Percentiles rank a stretch among this genome's conserved stretches.
phyloP scores from a whole-genome alignment of 2,888 invertebrate species.

The Tetragonisca angustula region DNA sequence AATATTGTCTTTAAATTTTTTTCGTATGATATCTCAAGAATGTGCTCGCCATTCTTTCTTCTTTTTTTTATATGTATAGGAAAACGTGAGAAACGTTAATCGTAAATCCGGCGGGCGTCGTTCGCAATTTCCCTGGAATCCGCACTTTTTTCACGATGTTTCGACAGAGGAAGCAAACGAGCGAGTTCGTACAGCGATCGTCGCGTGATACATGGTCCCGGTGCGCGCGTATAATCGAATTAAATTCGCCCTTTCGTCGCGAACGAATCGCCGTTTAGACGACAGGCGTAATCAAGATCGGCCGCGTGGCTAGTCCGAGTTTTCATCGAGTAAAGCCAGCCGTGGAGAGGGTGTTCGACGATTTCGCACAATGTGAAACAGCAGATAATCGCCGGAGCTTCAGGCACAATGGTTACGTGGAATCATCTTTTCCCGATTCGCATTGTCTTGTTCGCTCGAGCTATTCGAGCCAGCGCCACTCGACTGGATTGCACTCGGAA shows the following conservation, averaged over 20 bases:
- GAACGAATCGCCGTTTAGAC: slow-evolving; percentile 50
- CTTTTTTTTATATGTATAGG: no score
- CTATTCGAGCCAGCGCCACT: slow-evolving; percentile 19
- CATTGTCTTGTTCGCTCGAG: slow-evolving; percentile 55
- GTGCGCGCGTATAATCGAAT: slow-evolving; percentile 37
- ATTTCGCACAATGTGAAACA: slow-evolving; percentile 77
- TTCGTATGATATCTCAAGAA: neutral
- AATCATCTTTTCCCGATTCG: slow-evolving; percentile 60
- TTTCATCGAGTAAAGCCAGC: slow-evolving; percentile 77
- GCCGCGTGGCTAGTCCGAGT: slow-evolving; percentile 69
- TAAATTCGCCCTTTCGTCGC: slow-evolving; percentile 56
- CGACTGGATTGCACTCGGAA: slow-evolving; percentile 51
- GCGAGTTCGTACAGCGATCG: neutral
- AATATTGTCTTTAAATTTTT: neutral
- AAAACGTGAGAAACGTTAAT: slow-evolving; percentile 15
- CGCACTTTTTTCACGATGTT: neutral
- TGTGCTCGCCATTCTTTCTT: no score
- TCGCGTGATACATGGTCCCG: neutral
- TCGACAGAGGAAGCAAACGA: slow-evolving; percentile 5
- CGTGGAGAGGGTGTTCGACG: slow-evolving; percentile 71
- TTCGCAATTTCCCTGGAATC: slow-evolving; percentile 1
- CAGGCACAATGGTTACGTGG: slow-evolving; percentile 58
- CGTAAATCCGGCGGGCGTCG: neutral
- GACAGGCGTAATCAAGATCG: slow-evolving; percentile 62
- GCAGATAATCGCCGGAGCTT: slow-evolving; percentile 63